Evolutionary conservation across 2,113 vertebrate genomes (phyloP).

Genomic region (Tragelaphus buxtoni): DNA sequence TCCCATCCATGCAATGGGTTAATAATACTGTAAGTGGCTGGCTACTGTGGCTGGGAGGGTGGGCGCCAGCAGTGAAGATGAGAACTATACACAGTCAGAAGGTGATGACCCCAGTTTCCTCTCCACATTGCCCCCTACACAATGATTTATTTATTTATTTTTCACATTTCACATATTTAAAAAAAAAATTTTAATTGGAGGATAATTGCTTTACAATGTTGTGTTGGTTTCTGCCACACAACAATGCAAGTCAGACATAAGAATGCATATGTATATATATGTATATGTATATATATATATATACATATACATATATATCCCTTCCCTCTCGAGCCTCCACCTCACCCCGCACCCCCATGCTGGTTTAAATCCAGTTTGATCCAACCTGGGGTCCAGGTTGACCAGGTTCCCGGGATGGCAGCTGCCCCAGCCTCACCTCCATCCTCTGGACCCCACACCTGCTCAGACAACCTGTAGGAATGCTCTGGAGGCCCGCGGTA

Average conservation of each 20-base stretch:
- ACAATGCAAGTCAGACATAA: not conserved
- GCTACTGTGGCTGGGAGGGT: not conserved
- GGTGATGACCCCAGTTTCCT: not conserved
- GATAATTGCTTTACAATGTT: not conserved
- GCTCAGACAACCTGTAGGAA: slow-evolving; percentile 52
- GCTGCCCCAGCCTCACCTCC: slow-evolving; percentile 11
- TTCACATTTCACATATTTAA: too few species aligned
- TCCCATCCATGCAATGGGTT: too few species aligned
- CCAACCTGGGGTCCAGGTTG: slow-evolving; percentile 20
- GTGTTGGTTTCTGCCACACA: not conserved
- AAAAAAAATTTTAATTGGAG: not conserved
- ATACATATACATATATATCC: accelerated
- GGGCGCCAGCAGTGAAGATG: not conserved
- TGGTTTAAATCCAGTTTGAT: not conserved
- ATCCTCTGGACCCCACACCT: not conserved
- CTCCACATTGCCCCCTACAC: too few species aligned
- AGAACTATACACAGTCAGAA: not conserved
- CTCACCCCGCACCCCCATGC: accelerated
- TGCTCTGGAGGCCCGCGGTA: not conserved
- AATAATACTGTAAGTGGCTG: accelerated
- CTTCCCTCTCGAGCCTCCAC: not conserved
- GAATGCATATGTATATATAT: not conserved
- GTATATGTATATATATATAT: not conserved
- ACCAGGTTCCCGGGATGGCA: slow-evolving; percentile 26
- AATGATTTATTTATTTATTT: not conserved